Percentiles rank a stretch among this genome's conserved stretches.
Conservation (phyloP, 2,888 invertebrate genomes). For the Epiblema foenella region DNA sequence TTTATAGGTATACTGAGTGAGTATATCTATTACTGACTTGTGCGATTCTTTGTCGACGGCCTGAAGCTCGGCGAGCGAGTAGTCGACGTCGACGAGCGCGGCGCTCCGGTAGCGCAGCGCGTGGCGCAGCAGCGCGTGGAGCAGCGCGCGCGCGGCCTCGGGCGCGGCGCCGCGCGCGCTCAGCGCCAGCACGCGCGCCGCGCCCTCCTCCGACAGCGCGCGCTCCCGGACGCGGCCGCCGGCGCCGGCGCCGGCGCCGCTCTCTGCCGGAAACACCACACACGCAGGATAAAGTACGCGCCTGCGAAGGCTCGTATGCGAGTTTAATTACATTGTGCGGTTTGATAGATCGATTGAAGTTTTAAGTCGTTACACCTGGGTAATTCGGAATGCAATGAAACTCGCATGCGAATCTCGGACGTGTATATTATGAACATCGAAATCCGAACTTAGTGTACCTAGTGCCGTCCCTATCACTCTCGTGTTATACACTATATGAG, state of each 20-base stretch:
- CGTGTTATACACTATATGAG: no score
- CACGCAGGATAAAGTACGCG: no score
- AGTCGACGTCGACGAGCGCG: background rate
- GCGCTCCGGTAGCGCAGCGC: constrained; percentile 84
- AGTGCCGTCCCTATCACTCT: no score
- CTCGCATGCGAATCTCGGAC: no score
- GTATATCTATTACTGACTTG: no score
- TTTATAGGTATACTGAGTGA: background rate
- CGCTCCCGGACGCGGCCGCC: background rate
- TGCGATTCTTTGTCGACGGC: background rate
- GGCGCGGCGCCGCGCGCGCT: constrained; percentile 89
- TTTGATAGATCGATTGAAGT: no score
- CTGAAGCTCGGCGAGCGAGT: background rate
- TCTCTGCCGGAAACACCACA: background rate
- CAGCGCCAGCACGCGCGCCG: constrained; percentile 89
- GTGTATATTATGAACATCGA: no score
- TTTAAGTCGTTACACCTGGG: no score
- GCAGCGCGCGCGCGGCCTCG: constrained; percentile 91
- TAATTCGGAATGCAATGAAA: no score
- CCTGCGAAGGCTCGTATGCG: no score
- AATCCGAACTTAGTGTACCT: no score
- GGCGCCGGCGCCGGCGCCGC: background rate
- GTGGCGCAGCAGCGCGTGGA: constrained; percentile 89
- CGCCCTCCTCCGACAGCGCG: background rate
- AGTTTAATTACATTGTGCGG: no score